phyloP scores from a whole-genome alignment of 1,140 invertebrate genomes.

The Ylistrum balloti region DNA sequence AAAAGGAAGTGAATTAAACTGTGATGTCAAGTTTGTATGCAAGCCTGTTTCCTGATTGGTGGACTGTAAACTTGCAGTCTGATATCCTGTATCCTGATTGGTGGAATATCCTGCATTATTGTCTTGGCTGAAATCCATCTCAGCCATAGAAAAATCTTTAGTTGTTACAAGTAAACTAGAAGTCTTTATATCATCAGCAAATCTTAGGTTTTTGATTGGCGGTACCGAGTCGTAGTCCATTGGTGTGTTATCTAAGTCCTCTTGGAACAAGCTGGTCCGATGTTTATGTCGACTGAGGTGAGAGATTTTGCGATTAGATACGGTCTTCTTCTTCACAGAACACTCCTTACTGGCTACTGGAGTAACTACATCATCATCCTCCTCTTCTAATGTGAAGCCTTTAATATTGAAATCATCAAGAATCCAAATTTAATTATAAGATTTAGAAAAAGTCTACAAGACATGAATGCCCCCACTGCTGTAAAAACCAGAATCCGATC shows the following conservation, averaged over 20 bases:
- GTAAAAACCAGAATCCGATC: too few species aligned
- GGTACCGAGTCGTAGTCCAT: constrained; percentile 65
- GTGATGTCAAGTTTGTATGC: constrained; percentile 68
- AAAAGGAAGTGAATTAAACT: constrained; percentile 64
- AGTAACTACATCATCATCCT: neutral
- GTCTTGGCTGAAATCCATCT: constrained; percentile 63
- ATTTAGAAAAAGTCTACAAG: too few species aligned
- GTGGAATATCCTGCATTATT: constrained; percentile 56
- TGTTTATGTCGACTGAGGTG: constrained; percentile 55
- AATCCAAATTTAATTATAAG: too few species aligned
- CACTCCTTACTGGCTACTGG: neutral
- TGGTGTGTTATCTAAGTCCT: constrained; percentile 63
- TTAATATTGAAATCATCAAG: neutral
- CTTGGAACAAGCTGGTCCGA: constrained; percentile 45
- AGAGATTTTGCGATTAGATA: constrained; percentile 56
- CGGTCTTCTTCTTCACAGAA: constrained; percentile 44
- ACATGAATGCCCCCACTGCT: too few species aligned
- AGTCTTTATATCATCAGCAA: constrained; percentile 67
- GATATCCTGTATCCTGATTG: constrained; percentile 73
- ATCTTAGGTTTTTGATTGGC: constrained; percentile 53
- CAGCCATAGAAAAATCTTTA: constrained; percentile 62
- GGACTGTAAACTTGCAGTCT: constrained; percentile 70
- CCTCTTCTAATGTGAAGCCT: constrained; percentile 13
- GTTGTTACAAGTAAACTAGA: constrained; percentile 65
- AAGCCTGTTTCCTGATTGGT: constrained; percentile 70